phyloP scores from a whole-genome alignment of 2,797 vertebrate genomes.

The Peromyscus attwateri region DNA sequence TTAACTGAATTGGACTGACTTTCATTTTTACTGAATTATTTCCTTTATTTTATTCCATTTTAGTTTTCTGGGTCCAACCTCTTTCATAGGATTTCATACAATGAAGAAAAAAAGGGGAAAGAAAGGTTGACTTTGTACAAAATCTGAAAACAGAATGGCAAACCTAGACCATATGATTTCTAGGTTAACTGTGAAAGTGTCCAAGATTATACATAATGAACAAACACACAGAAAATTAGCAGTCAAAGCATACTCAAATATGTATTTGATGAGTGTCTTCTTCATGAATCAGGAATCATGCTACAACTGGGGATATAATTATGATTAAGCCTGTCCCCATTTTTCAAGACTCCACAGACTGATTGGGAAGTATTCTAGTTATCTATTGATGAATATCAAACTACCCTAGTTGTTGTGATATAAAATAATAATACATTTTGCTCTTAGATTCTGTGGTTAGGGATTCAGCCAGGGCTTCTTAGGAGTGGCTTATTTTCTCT shows the following conservation, averaged over 20 bases:
- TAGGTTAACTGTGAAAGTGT: conserved; percentile 24
- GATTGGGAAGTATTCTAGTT: neutral
- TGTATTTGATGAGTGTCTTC: neutral
- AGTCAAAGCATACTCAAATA: neutral
- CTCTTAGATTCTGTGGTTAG: neutral
- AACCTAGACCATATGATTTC: neutral
- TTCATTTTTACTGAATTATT: conserved; percentile 57
- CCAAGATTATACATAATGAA: conserved; percentile 8
- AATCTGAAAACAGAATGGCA: conserved; percentile 30
- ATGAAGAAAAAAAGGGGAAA: conserved; percentile 38
- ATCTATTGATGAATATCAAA: neutral
- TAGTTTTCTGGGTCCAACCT: conserved; percentile 45
- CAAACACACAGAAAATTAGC: neutral
- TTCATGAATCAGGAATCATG: neutral
- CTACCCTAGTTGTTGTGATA: neutral
- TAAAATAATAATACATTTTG: conserved; percentile 7
- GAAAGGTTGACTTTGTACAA: neutral
- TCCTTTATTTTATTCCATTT: conserved; percentile 71
- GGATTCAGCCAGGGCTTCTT: neutral
- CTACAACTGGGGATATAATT: neutral
- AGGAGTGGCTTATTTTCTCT: neutral
- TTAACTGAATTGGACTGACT: conserved; percentile 54
- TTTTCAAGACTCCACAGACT: neutral
- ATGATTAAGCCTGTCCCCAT: neutral
- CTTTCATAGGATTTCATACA: conserved; percentile 30